phyloP scores from a whole-genome alignment of 2,113 vertebrate genomes.

The Coreoperca whiteheadi region DNA sequence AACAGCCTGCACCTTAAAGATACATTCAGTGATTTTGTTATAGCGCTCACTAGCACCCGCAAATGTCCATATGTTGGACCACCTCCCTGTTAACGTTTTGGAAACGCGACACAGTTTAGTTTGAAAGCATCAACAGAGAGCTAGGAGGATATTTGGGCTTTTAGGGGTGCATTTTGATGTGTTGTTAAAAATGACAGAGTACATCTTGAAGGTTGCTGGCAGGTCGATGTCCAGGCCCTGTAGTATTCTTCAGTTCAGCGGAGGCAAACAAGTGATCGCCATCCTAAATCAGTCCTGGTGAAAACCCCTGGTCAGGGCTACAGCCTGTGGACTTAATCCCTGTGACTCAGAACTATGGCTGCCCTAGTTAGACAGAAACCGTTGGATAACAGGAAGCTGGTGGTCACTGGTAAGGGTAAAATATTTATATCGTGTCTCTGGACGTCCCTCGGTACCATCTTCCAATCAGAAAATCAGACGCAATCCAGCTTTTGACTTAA shows the following conservation, averaged over 20 bases:
- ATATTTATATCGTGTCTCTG: slow-evolving; percentile 39
- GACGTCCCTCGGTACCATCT: slow-evolving; percentile 26
- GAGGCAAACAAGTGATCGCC: slow-evolving; percentile 24
- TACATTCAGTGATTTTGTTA: too few species aligned
- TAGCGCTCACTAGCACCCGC: too few species aligned
- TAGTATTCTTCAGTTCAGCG: slow-evolving; percentile 9
- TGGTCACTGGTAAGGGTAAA: slow-evolving; percentile 44
- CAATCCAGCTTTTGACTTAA: slow-evolving; percentile 30
- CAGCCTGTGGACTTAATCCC: slow-evolving; percentile 61
- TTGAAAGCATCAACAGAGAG: not conserved
- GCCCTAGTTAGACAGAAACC: slow-evolving; percentile 64
- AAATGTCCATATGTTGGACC: too few species aligned
- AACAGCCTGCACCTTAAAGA: not conserved
- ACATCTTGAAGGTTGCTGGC: not conserved
- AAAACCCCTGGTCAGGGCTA: slow-evolving; percentile 35
- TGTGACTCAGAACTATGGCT: slow-evolving; percentile 53
- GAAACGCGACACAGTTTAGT: not conserved
- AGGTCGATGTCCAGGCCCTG: not conserved
- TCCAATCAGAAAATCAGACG: slow-evolving; percentile 24
- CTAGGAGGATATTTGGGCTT: not conserved
- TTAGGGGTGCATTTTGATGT: not conserved
- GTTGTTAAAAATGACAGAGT: not conserved
- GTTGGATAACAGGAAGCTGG: slow-evolving; percentile 62
- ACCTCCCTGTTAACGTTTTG: not conserved
- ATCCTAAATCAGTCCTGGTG: slow-evolving; percentile 23